Evolutionary conservation across 2,797 vertebrate genomes (phyloP).

Genomic region (Cyprinella venusta): DNA sequence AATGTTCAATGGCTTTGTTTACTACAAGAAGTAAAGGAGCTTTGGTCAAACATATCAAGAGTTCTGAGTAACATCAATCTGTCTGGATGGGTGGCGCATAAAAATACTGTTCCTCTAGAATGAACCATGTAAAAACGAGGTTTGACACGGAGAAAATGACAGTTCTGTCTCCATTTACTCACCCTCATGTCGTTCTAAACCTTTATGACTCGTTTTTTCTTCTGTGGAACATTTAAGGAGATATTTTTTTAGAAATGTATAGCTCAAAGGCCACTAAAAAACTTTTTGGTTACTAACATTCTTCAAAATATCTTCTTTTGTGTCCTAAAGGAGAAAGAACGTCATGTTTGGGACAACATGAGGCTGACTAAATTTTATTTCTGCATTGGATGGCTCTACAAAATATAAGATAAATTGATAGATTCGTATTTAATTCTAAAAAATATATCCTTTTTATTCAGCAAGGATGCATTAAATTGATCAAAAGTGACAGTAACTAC

Average conservation of each 20-base stretch:
- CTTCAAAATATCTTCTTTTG: no score
- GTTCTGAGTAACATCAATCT: not conserved
- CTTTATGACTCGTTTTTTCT: no score
- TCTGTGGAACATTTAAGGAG: no score
- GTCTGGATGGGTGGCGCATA: not conserved
- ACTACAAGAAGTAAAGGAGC: no score
- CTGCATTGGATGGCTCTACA: not conserved
- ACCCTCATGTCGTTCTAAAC: not conserved
- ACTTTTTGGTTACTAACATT: not conserved
- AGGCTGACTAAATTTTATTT: not conserved
- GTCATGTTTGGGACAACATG: not conserved
- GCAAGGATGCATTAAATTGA: not conserved
- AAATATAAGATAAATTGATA: not conserved
- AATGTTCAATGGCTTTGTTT: not conserved
- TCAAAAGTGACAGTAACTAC: not conserved
- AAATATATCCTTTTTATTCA: not conserved
- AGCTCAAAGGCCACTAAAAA: not conserved
- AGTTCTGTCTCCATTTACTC: not conserved
- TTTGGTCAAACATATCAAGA: not conserved
- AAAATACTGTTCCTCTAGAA: not conserved
- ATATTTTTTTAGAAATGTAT: not conserved
- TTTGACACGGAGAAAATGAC: no score
- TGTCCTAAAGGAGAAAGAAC: not conserved
- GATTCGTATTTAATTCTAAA: not conserved
- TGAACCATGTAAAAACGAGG: not conserved